phyloP scores from a whole-genome alignment of 2,113 vertebrate genomes.

The Carettochelys insculpta region DNA sequence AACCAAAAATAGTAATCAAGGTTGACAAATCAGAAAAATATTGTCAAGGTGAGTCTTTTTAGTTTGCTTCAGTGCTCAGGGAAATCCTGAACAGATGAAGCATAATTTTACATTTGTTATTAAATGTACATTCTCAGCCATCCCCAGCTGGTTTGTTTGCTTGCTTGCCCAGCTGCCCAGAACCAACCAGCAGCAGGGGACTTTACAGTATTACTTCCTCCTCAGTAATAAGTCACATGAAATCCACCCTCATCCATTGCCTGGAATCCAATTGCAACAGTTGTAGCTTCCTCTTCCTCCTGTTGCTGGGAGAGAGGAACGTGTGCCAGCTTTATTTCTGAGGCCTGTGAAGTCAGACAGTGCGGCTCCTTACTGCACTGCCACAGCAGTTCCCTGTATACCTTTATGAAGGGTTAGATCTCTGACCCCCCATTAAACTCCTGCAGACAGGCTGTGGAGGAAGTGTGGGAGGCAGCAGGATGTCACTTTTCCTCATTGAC shows the following conservation, averaged over 20 bases:
- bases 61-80: constrained; percentile 26
- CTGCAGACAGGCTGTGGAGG: neutral
- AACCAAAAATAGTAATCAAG: too few species aligned
- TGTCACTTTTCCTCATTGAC: neutral
- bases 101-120: neutral
- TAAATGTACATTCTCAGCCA: too few species aligned
- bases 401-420: neutral
- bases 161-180: neutral
- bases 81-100: neutral
- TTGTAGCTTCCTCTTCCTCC: neutral
- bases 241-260: neutral
- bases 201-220: neutral
- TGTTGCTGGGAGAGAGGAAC: neutral
- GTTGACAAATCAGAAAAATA: too few species aligned
- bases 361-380: neutral
- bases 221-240: neutral
- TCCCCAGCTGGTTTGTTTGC: neutral
- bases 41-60: too few species aligned
- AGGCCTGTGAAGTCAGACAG: neutral
- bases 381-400: neutral
- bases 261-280: neutral
- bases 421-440: neutral
- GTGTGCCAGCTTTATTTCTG: neutral
- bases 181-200: neutral
- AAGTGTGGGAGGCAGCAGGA: neutral